Conservation (phyloP, 2,113 vertebrate species). For the Gnathonemus echidnorhynchus region DNA sequence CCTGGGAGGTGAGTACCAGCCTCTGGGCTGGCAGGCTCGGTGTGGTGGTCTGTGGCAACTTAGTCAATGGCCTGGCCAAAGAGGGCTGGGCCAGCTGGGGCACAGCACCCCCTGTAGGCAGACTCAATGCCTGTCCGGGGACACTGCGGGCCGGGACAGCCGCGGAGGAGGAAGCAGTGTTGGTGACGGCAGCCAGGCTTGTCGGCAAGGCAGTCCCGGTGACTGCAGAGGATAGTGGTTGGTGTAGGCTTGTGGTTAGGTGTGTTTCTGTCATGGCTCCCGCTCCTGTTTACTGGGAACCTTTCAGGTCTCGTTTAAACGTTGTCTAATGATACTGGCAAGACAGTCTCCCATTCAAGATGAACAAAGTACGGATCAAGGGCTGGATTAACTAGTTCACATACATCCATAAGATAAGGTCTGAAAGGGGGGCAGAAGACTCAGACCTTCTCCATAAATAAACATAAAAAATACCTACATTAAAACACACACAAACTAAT, state of each 20-base stretch:
- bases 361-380: background rate
- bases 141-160: constrained; percentile 55
- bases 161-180: constrained; percentile 50
- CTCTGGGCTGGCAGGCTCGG: constrained; percentile 84
- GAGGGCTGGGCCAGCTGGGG: constrained; percentile 61
- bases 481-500: background rate
- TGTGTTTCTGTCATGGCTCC: constrained; percentile 15
- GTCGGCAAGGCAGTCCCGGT: constrained; percentile 75
- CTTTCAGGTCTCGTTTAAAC: background rate
- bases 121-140: constrained; percentile 65
- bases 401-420: background rate
- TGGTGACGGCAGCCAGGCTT: constrained; percentile 66
- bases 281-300: background rate
- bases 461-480: background rate
- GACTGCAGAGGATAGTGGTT: constrained; percentile 77
- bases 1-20: constrained; percentile 95
- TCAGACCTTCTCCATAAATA: background rate
- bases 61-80: constrained; percentile 48
- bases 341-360: background rate
- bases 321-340: background rate
- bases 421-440: background rate
- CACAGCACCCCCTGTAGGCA: constrained; percentile 50
- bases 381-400: background rate
- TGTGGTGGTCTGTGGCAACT: constrained; percentile 60
- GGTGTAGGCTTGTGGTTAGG: constrained; percentile 66